Conservation (phyloP, 2,113 vertebrate genomes). For the Actenoides hombroni region DNA sequence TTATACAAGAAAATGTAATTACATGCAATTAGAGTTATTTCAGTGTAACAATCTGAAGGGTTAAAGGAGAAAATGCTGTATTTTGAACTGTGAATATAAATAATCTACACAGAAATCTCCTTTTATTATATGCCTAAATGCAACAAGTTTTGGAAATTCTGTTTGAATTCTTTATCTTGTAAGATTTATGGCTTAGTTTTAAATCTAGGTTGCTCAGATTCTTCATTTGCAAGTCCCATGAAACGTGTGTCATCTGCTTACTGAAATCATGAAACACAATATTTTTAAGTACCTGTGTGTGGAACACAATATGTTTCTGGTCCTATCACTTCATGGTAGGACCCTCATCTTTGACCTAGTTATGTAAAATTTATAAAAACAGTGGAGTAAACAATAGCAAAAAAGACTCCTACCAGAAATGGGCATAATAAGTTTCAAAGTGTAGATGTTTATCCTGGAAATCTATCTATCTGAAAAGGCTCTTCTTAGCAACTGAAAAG, state of each 20-base stretch:
- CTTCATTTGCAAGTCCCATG: neutral
- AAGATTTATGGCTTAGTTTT: neutral
- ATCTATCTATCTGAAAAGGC: neutral
- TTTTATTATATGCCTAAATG: neutral
- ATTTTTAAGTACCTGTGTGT: neutral
- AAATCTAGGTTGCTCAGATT: neutral
- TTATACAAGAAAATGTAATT: neutral
- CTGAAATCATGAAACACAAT: neutral
- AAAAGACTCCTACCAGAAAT: neutral
- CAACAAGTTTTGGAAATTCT: neutral
- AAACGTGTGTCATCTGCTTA: neutral
- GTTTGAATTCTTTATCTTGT: neutral
- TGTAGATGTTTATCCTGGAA: neutral
- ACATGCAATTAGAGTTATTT: neutral
- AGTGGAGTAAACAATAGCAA: neutral
- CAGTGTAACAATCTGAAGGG: neutral
- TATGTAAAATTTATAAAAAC: neutral
- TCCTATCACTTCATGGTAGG: neutral
- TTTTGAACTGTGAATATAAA: neutral
- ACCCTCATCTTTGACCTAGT: neutral
- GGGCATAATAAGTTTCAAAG: neutral
- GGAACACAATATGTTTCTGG: neutral
- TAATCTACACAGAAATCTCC: neutral
- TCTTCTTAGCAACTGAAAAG: neutral
- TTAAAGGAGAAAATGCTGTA: neutral